Conservation (phyloP, 2,113 vertebrate genomes). For the Dicaeum eximium region DNA sequence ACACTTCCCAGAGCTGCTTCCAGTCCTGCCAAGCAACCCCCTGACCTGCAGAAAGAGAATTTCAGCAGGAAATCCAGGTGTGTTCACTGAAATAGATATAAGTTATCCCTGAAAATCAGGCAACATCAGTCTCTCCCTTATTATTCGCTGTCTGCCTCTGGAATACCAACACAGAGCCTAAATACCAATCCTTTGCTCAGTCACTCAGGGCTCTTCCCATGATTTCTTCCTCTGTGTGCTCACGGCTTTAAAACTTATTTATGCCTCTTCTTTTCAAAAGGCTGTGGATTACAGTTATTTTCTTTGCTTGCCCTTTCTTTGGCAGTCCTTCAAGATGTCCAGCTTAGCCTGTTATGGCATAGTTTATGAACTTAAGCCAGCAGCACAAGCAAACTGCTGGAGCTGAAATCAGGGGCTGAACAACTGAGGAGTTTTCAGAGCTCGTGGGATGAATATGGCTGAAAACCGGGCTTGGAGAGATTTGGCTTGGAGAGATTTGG, state of each 20-base stretch:
- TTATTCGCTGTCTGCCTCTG: background rate
- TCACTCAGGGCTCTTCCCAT: background rate
- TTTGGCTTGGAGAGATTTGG: background rate
- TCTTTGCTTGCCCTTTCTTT: background rate
- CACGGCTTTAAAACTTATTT: constrained; percentile 25
- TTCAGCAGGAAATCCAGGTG: background rate
- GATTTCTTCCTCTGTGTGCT: background rate
- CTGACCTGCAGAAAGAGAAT: background rate
- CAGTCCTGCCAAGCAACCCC: background rate
- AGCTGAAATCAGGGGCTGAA: background rate
- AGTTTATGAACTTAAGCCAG: constrained; percentile 16
- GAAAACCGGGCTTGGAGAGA: background rate
- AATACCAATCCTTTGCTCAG: background rate
- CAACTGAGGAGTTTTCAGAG: background rate
- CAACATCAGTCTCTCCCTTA: background rate
- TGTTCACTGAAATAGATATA: background rate
- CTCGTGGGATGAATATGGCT: rapidly evolving
- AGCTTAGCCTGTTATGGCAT: background rate
- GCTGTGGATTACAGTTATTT: background rate
- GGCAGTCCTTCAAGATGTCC: background rate
- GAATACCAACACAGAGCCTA: background rate
- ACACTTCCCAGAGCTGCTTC: background rate
- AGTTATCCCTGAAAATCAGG: background rate
- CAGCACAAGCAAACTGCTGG: background rate
- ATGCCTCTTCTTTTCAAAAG: background rate